These are phyloP conservation scores for Monopterus albus DNA, from an alignment of 2,113 vertebrate genomes.

Conservation along the genomic window DNA sequence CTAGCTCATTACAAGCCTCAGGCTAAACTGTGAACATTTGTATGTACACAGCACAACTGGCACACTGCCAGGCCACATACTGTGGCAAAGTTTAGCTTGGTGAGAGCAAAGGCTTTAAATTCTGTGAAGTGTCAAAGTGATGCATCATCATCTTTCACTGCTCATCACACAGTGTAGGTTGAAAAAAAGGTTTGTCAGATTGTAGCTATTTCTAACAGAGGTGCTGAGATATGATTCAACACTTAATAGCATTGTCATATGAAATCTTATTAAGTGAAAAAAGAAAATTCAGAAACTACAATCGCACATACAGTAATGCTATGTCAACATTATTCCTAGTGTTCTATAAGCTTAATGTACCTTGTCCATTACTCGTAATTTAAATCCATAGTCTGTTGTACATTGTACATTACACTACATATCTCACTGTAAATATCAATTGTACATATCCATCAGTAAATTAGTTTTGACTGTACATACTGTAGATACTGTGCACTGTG, in stretches of 20 bases:
- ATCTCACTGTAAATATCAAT: too few relatives aligned
- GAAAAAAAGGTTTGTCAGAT: constrained; percentile 28
- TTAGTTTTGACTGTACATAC: too few relatives aligned
- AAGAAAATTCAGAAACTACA: neutral
- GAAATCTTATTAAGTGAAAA: too few relatives aligned
- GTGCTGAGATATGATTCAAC: constrained; percentile 38
- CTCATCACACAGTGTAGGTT: constrained; percentile 42
- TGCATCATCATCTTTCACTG: constrained; percentile 39
- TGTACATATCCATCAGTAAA: too few relatives aligned
- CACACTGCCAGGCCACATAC: constrained; percentile 28
- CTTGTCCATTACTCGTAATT: too few relatives aligned
- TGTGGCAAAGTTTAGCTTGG: constrained; percentile 47
- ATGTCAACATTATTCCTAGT: too few relatives aligned
- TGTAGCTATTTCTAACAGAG: constrained; percentile 57
- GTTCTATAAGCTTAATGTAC: too few relatives aligned
- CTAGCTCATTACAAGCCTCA: constrained; percentile 50
- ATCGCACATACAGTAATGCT: too few relatives aligned
- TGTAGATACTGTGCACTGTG: too few relatives aligned
- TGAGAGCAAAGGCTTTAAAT: constrained; percentile 24
- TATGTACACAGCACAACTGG: constrained; percentile 33
- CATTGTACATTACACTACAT: too few relatives aligned
- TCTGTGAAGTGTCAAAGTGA: constrained; percentile 23
- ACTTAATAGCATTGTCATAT: constrained; percentile 20
- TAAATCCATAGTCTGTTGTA: too few relatives aligned
- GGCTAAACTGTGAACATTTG: constrained; percentile 44